Percentiles rank a stretch among this genome's conserved stretches.
These are phyloP conservation scores for Aplocera efformata DNA, from an alignment of 2,888 invertebrate species.

Conservation along the genomic window DNA sequence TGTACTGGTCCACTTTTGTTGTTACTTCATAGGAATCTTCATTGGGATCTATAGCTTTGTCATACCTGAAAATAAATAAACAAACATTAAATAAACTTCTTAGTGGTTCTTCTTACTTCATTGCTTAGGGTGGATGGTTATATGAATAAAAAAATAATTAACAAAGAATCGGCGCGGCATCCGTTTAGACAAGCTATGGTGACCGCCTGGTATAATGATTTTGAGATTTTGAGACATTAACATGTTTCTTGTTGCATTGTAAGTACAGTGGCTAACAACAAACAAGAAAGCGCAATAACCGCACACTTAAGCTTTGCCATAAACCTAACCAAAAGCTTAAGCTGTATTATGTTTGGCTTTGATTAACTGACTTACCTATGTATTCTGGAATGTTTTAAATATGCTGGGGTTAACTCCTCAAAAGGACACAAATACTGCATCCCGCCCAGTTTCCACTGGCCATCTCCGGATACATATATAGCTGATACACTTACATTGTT, in stretches of 20 bases:
- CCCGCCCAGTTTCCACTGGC: slow-evolving; percentile 93
- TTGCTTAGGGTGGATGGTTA: too few relatives aligned
- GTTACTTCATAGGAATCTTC: slow-evolving; percentile 81
- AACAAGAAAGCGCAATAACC: too few relatives aligned
- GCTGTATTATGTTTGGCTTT: too few relatives aligned
- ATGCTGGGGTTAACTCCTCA: slow-evolving; percentile 82
- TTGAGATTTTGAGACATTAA: too few relatives aligned
- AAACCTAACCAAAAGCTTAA: too few relatives aligned
- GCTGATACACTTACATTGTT: slow-evolving; percentile 90
- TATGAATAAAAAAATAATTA: too few relatives aligned
- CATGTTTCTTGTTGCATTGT: too few relatives aligned
- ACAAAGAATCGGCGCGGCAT: too few relatives aligned
- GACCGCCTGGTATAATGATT: too few relatives aligned
- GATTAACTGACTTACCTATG: slow-evolving; percentile 63
- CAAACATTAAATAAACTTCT: background rate
- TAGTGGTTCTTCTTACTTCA: background rate
- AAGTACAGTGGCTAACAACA: too few relatives aligned
- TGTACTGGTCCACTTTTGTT: slow-evolving; percentile 87
- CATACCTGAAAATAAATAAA: slow-evolving; percentile 77
- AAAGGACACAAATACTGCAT: slow-evolving; percentile 89
- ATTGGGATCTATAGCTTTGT: slow-evolving; percentile 85
- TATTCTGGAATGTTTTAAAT: slow-evolving; percentile 84
- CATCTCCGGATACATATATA: slow-evolving; percentile 90
- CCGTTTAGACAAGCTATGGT: too few relatives aligned
- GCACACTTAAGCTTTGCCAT: too few relatives aligned